phyloP scores from a whole-genome alignment of 2,797 vertebrate genomes.

The Cetoscarus ocellatus region DNA sequence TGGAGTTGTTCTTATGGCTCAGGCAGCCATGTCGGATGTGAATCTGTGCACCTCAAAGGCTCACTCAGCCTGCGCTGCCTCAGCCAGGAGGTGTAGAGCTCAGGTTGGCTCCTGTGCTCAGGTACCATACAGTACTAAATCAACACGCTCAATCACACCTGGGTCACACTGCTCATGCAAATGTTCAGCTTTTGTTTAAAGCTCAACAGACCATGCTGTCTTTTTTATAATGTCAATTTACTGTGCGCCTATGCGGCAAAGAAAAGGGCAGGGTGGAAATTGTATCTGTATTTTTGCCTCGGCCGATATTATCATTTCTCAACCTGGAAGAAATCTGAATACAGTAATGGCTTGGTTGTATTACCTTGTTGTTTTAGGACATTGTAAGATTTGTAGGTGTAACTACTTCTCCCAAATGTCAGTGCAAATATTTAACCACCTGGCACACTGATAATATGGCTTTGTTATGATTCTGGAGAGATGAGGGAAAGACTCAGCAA shows the following conservation, averaged over 20 bases:
- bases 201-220: neutral
- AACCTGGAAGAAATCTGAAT: too few relatives aligned
- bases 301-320: neutral
- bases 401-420: too few relatives aligned
- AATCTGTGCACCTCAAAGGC: slow-evolving; percentile 72
- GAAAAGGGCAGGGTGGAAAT: neutral
- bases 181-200: slow-evolving; percentile 29
- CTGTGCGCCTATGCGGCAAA: slow-evolving; percentile 13
- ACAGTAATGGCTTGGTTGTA: neutral
- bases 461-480: too few relatives aligned
- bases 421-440: too few relatives aligned
- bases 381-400: too few relatives aligned
- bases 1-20: slow-evolving; percentile 78
- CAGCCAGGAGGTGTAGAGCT: slow-evolving; percentile 50
- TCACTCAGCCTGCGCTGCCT: slow-evolving; percentile 53
- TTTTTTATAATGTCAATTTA: slow-evolving; percentile 25
- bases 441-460: too few relatives aligned
- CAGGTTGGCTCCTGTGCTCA: slow-evolving; percentile 36
- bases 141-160: slow-evolving; percentile 51
- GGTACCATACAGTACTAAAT: slow-evolving; percentile 49
- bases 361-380: neutral
- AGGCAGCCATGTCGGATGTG: slow-evolving; percentile 73
- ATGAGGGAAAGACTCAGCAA: too few relatives aligned
- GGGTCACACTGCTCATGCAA: slow-evolving; percentile 38
- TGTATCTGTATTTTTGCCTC: too few relatives aligned